Evolutionary conservation across 2,888 invertebrate species (phyloP), one percentile per base, ranked within the genome.

Genomic region (Campoletis raptor): DNA sequence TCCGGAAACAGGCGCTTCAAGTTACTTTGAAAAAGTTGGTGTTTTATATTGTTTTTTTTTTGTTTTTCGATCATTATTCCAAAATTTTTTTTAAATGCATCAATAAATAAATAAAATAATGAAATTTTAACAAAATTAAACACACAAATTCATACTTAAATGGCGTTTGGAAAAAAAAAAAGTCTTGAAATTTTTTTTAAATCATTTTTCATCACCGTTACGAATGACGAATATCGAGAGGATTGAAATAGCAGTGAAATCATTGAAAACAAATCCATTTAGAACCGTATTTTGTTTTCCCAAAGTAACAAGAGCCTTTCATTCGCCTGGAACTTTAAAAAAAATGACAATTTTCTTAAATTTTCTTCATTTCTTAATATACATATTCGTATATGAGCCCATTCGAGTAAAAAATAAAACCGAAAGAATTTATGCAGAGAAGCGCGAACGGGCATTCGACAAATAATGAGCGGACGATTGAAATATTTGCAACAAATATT

Each of bases 361-460:
- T 37, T 37, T 48, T 67, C 48, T 54, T 57, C 6, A 45, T 69
- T n/a, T n/a, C n/a, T n/a, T 86, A 84, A 81, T 74, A 81, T 84
- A 86, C 84, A 86, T 73, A 61, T 54, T 70, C 67, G 64, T 72
- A 80, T 48, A 80, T 48, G 76, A 61, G 77, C 24, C 57, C 66
- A 83, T 77, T 67, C 83, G 83, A 73, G 67, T 73, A 81, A 45
- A 72, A 77, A 72, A 78, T n/a, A 80, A 57, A 74, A 54, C 66
- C 12, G 12, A 64, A 83, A 86, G 79, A 24, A 45, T 73, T n/a
- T 24, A 78, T 70, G 45, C 52, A 57, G 72, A 48, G 1, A 81
- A 64, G 64, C 37, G 73, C 61, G 73, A 81, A 73, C 73, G 64
- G 40, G 24, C 18, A 64, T 61, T 61, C 30, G 36, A n/a, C 40